Evolutionary conservation across 2,797 vertebrate genomes (phyloP).

Genomic region (Diplodus puntazzo): DNA sequence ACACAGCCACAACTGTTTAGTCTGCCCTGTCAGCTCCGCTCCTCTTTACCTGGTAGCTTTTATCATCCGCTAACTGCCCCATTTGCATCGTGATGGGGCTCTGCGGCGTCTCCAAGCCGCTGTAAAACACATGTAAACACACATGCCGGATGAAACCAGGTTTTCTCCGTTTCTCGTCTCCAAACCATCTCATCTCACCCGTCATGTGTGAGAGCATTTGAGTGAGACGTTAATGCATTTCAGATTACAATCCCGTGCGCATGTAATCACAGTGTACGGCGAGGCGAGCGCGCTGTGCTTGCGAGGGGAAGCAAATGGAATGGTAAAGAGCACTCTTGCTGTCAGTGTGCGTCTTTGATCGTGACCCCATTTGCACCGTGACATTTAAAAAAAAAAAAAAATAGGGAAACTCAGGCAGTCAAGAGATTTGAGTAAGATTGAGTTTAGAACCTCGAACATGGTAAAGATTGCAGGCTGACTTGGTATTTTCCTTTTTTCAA

Average conservation of each 20-base stretch:
- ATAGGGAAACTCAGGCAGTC: background rate
- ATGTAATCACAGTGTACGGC: background rate
- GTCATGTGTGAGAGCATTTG: constrained; percentile 14
- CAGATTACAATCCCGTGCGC: constrained; percentile 4
- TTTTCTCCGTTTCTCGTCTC: constrained; percentile 8
- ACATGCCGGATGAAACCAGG: constrained; percentile 44
- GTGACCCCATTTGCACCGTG: constrained; percentile 23
- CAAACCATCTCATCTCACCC: constrained; percentile 3
- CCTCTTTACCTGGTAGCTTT: constrained; percentile 55
- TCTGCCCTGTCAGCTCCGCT: constrained; percentile 68
- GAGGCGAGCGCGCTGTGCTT: no score
- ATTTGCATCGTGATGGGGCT: constrained; percentile 75
- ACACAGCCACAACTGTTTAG: constrained; percentile 20
- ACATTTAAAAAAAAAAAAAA: constrained; percentile 2
- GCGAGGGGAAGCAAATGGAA: background rate
- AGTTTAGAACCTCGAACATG: constrained; percentile 14
- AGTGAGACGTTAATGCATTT: constrained; percentile 8
- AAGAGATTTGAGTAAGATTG: constrained; percentile 19
- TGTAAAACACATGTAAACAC: constrained; percentile 68
- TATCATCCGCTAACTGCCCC: constrained; percentile 19
- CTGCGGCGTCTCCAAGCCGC: constrained; percentile 35
- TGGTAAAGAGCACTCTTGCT: constrained; percentile 15
- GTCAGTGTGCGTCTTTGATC: constrained; percentile 27
- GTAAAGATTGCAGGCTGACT: constrained; percentile 3
- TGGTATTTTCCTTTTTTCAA: background rate